Conservation (phyloP, 2,888 invertebrate genomes). For the Imbricaverruca yamaguchii region DNA sequence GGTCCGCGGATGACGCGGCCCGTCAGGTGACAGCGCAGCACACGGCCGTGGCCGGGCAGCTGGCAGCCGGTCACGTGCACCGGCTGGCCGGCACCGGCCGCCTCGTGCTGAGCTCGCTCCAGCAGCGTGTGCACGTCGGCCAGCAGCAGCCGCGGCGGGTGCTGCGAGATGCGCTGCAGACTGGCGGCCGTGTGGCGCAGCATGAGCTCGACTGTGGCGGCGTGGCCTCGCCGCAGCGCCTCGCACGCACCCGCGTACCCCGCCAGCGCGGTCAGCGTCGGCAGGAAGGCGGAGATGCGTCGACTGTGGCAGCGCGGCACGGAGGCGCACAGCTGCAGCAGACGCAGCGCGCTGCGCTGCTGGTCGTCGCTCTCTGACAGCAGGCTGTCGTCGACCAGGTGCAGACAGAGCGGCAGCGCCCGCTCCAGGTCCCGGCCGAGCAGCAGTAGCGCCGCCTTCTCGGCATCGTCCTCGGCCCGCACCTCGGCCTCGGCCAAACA, state of each 20-base stretch:
- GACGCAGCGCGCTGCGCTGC: not conserved
- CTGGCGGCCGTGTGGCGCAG: not conserved
- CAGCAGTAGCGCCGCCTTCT: not conserved
- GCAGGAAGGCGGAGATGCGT: not conserved
- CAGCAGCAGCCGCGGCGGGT: conserved; percentile 27
- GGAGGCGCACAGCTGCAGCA: not conserved
- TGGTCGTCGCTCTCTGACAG: not conserved
- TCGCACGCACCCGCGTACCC: not conserved
- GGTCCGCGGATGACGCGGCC: conserved; percentile 37
- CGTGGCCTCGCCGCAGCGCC: not conserved
- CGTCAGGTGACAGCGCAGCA: conserved; percentile 37
- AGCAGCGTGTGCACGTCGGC: conserved; percentile 7
- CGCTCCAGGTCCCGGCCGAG: not conserved
- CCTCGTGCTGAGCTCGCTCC: not conserved
- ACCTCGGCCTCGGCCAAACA: not conserved
- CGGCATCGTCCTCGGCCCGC: not conserved
- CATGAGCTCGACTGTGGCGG: not conserved
- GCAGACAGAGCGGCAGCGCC: conserved; percentile 8
- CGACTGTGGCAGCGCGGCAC: not conserved
- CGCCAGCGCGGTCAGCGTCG: not conserved
- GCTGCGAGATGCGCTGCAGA: conserved; percentile 20
- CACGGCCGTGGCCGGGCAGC: conserved; percentile 42
- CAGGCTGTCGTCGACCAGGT: not conserved
- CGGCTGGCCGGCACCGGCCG: conserved; percentile 24
- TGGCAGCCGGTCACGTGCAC: conserved; percentile 40